phyloP scores from a whole-genome alignment of 2,797 vertebrate species.

The Malacoraja senta region DNA sequence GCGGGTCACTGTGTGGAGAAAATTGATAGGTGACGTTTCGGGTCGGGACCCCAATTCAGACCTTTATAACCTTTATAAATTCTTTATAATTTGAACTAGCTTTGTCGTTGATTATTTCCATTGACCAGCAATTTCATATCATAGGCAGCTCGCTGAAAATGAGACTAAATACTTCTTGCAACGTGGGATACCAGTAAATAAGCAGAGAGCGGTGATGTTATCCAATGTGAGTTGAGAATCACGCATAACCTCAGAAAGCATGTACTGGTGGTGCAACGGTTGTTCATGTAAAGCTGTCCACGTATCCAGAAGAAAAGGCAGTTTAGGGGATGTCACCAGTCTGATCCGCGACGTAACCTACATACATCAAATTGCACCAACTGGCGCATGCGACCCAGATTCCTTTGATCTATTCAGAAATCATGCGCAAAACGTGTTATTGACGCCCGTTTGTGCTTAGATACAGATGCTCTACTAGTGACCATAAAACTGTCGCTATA shows the following conservation, averaged over 20 bases:
- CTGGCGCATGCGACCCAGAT: background rate
- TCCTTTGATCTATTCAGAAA: background rate
- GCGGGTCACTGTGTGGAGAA: no score
- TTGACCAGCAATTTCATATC: constrained; percentile 7
- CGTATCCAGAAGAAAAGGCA: background rate
- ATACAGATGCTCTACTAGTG: background rate
- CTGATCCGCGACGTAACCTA: background rate
- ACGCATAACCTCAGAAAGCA: background rate
- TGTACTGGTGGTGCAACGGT: no score
- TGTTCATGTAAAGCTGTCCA: background rate
- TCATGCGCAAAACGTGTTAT: no score
- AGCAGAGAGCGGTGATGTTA: background rate
- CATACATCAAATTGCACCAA: background rate
- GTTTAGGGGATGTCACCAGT: background rate
- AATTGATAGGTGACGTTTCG: no score
- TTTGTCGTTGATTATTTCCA: background rate
- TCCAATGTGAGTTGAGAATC: background rate
- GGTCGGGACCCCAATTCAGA: no score
- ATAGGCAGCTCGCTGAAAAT: background rate
- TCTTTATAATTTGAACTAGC: constrained; percentile 2
- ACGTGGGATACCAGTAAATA: constrained; percentile 6
- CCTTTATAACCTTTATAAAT: no score
- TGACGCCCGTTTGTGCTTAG: background rate
- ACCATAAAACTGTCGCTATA: background rate
- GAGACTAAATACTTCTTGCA: background rate